These are phyloP conservation scores for Brachionus calyciflorus DNA, from an alignment of 1,140 invertebrate genomes.

Conservation along the genomic window DNA sequence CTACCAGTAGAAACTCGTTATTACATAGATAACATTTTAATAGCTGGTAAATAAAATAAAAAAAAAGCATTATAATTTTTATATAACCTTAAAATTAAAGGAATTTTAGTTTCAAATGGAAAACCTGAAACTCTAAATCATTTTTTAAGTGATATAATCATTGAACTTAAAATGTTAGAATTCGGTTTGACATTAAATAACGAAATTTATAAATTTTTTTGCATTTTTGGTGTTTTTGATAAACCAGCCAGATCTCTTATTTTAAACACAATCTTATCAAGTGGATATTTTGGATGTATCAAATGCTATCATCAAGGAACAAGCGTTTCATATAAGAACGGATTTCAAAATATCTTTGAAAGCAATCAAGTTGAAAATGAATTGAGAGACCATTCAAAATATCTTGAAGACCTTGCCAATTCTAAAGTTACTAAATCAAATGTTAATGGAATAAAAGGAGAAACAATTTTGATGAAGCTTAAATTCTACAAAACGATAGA, in stretches of 20 bases:
- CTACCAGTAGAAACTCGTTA: no score
- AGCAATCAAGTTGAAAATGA: neutral
- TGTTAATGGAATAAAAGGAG: slow-evolving; percentile 3
- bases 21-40: no score
- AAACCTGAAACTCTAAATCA: neutral
- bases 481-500: neutral
- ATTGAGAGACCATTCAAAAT: neutral
- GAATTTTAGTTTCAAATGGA: neutral
- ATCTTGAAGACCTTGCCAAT: neutral
- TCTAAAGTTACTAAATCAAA: neutral
- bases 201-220: neutral
- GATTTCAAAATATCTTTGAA: neutral
- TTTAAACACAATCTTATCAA: neutral
- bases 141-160: neutral
- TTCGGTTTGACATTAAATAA: neutral
- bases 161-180: neutral
- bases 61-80: no score
- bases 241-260: neutral
- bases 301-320: slow-evolving; percentile 15
- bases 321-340: neutral
- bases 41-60: no score
- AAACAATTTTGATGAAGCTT: slow-evolving; percentile 1
- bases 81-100: neutral
- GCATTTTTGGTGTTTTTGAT: neutral
- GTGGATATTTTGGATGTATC: neutral